Evolutionary conservation across 2,888 invertebrate species (phyloP).

Genomic region (Griposia aprilina): DNA sequence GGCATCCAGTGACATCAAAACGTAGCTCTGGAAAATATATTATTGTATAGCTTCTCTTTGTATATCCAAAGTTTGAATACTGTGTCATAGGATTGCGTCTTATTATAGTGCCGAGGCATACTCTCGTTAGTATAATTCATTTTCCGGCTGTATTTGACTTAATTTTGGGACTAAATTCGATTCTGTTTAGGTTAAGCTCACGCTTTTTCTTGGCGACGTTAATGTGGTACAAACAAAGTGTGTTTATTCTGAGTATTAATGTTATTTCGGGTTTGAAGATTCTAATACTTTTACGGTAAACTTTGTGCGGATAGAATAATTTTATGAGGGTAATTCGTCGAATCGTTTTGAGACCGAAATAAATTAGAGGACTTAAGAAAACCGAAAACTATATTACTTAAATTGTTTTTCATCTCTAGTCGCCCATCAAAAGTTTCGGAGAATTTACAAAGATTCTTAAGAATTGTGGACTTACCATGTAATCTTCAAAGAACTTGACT

Average conservation of each 20-base stretch:
- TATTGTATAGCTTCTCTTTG: neutral
- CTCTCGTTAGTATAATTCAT: conserved; percentile 34
- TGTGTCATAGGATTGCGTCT: neutral
- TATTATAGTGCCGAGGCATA: neutral
- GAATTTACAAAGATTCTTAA: neutral
- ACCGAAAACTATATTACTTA: neutral
- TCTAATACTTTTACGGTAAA: neutral
- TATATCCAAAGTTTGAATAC: neutral
- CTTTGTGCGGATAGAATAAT: neutral
- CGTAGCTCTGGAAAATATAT: conserved; percentile 81
- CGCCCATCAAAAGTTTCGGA: neutral
- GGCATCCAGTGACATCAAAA: conserved; percentile 90
- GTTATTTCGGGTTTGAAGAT: neutral
- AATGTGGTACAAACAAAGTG: conserved; percentile 22
- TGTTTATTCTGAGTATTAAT: conserved; percentile 13
- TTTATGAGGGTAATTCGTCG: neutral
- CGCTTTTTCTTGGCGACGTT: conserved; percentile 6
- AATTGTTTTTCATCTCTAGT: conserved; percentile 5
- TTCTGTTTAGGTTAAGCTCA: conserved; percentile 28
- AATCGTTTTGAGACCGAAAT: neutral
- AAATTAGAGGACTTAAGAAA: neutral
- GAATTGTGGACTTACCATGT: conserved; percentile 89
- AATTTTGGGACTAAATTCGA: conserved; percentile 15
- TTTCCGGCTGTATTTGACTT: conserved; percentile 24
- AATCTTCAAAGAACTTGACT: conserved; percentile 95